Base-by-base conservation (phyloP, 2,888 invertebrate genomes). In the Fissipunctia ypsillon region DNA sequence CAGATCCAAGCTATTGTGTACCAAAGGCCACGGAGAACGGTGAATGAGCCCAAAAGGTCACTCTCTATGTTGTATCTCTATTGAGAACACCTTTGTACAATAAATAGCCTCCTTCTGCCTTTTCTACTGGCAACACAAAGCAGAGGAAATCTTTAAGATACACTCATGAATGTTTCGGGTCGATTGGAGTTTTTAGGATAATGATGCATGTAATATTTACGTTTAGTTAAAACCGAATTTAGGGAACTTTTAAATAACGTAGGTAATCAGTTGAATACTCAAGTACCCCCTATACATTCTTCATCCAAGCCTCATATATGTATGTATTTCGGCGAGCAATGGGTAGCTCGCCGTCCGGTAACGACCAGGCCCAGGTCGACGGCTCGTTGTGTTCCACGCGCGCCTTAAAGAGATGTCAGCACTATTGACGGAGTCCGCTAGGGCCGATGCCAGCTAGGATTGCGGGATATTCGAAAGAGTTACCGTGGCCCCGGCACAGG, bases 21-120 rank as follows among this genome's bases (percentile, higher is more conserved):
- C 87, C 87, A 94, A 94, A 94, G 94, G 94, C 90, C 93, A 91
- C 90, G 91, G 69, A 92, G 93, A 89, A 92, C 91, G 89, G 82
- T 91, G 92, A 92, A 93, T 91, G 91, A 90, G 88, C 89, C 86
- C 89, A 84, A 93, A 94, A 94, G 95, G 94, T 94, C 93, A 90
- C 85, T 84, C 84, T 86, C 86, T 84, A 80, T 85, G 88, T 92
- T 93, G 93, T 93, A 90, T 93, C 91, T 92, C 88, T 90, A 90
- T 91, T 90, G 90, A 91, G 88, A 80, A 86, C 87, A 88, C 90
- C 89, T 91, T 90, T 90, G 88, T 89, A 90, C 90, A 90, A 90
- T 90, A 90, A 89, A 89, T 87, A 88, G 88, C 76, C 85, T 76
- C 83, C 83, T 84, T 84, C 84, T 88, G 87, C 89, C 90, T 90